Evolutionary conservation across 1,140 invertebrate species (phyloP), one percentile per base, ranked within the genome.

Genomic region (Rhyacophila brunnea): DNA sequence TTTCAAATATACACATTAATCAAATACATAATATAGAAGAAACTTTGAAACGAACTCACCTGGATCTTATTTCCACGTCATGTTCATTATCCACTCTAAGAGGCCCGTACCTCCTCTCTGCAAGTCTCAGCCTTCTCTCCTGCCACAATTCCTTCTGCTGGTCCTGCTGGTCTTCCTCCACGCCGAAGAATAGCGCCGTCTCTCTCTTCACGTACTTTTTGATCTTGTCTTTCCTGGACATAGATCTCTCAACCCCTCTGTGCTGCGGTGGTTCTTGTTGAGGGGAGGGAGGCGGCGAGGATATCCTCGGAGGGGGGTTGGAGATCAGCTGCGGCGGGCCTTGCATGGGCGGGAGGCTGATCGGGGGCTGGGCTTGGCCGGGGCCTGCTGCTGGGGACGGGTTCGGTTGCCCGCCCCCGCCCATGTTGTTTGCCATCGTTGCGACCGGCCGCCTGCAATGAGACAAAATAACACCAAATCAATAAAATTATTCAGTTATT

Each of bases 161-260:
- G 23, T 81, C 79, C 72, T 90, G 87, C 46, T 85, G 84, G 66
- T 87, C 83, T 65, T 87, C 85, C 66, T 89, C 83, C 28, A 91
- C 85, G 6, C 89, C 89, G 70, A 91, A 91, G 71, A 91, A 91
- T 50, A 84, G 85, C 11, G 87, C 87, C 13, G 88, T 89, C 71
- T 89, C 88, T 58, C 83, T 80, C 68, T 85, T 88, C 56, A 91
- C 84, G 70, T 88, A 90, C 65, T 86, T 81, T 56, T 73, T 75
- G 32, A 77, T 72, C 35, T 71, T 69, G 28, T 77, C 74, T 53
- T 71, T 74, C 6, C 74, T 72, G 11, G 74, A 67, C 32, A 73
- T 72, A 1, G 74, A 72, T 53, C 79, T 73, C 9, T 75, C 68
- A 20, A 80, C 70, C 9, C 17, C 71, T 70, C 47, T 73, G 71